phyloP scores from a whole-genome alignment of 1,140 invertebrate species.

The Ceratina australensis region DNA sequence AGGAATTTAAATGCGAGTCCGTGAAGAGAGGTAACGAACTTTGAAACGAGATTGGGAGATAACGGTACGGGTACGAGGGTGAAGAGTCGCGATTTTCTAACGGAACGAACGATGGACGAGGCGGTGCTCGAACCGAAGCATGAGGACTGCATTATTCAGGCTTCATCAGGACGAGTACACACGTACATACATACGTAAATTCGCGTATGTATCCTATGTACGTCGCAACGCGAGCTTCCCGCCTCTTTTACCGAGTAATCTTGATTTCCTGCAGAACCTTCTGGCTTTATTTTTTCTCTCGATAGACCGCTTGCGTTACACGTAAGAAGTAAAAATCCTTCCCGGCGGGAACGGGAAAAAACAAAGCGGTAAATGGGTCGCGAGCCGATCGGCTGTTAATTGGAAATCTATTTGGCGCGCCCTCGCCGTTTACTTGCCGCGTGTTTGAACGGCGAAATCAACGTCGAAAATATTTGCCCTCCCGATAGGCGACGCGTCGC shows the following conservation, averaged over 20 bases:
- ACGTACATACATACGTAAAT: not conserved
- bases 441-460: slow-evolving; percentile 14
- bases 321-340: not conserved
- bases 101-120: slow-evolving; percentile 4
- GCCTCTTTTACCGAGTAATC: slow-evolving; percentile 8
- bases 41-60: not conserved
- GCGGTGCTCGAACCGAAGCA: slow-evolving; percentile 18
- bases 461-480: slow-evolving; percentile 3
- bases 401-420: slow-evolving; percentile 11
- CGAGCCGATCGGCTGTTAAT: slow-evolving; percentile 3
- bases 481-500: not conserved
- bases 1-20: too few relatives aligned
- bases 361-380: not conserved
- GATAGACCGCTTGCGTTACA: not conserved
- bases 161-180: slow-evolving; percentile 22
- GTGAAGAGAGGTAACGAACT: not conserved
- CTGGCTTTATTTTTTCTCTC: not conserved
- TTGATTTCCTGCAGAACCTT: slow-evolving; percentile 14
- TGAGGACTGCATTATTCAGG: slow-evolving; percentile 37
- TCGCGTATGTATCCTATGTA: too few relatives aligned
- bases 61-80: not conserved
- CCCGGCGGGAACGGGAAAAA: not conserved
- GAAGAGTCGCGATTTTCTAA: not conserved
- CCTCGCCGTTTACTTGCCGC: not conserved
- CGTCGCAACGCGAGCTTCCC: slow-evolving; percentile 12